Percentiles rank a stretch among this genome's conserved stretches.
phyloP scores from a whole-genome alignment of 2,113 vertebrate species.

The Sturnira hondurensis region DNA sequence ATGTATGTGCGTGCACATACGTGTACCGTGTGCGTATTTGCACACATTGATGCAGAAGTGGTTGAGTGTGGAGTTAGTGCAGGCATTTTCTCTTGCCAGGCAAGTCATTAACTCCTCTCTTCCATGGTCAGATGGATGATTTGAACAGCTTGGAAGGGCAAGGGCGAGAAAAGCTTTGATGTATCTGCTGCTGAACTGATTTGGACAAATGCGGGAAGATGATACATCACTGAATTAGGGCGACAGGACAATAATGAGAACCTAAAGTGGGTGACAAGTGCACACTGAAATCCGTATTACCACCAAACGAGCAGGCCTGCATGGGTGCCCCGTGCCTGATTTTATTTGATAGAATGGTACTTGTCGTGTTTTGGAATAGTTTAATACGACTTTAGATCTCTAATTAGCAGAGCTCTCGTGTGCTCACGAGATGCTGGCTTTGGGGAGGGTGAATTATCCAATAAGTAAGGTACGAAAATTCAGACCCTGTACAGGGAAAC shows the following conservation, averaged over 20 bases:
- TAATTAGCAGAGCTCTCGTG: conserved; percentile 28
- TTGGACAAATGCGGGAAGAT: conserved; percentile 51
- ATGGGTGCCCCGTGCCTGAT: not conserved
- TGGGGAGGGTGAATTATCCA: not conserved
- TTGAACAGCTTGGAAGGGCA: conserved; percentile 55
- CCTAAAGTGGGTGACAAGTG: conserved; percentile 47
- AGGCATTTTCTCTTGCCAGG: not conserved
- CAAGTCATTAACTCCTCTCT: conserved; percentile 1
- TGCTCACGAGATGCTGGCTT: not conserved
- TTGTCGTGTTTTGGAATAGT: conserved; percentile 21
- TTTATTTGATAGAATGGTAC: conserved; percentile 5
- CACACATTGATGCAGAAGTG: not conserved
- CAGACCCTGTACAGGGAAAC: not conserved
- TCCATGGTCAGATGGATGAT: conserved; percentile 40
- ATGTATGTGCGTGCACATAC: no score
- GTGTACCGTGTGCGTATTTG: no score
- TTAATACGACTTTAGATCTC: conserved; percentile 24
- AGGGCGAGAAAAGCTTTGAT: conserved; percentile 63
- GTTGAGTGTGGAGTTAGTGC: not conserved
- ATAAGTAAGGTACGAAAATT: conserved; percentile 21
- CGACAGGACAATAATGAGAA: conserved; percentile 51
- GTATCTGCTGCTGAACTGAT: conserved; percentile 63
- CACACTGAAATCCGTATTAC: not conserved
- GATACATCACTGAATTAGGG: conserved; percentile 55
- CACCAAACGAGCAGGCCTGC: not conserved